A percentile compares a stretch with the other conserved stretches of the same genome.
phyloP scores from a whole-genome alignment of 2,888 invertebrate species.

The Podabrus alpinus region DNA sequence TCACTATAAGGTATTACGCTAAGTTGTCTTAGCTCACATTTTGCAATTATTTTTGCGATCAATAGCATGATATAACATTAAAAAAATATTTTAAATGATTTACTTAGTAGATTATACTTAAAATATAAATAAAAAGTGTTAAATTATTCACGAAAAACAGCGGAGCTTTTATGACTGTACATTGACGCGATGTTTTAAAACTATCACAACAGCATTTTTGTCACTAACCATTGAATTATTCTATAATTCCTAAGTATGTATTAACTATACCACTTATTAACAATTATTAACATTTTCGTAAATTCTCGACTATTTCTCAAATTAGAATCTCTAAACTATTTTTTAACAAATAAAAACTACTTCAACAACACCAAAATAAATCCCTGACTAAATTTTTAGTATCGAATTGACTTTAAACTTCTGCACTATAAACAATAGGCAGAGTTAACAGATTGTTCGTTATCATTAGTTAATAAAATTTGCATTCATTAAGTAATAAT shows the following conservation, averaged over 20 bases:
- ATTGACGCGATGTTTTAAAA: conserved; percentile 26
- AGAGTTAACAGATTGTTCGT: conserved; percentile 22
- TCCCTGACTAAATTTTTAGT: conserved; percentile 44
- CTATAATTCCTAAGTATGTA: conserved; percentile 19
- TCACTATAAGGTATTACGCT: conserved; percentile 45
- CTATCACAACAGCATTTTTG: conserved; percentile 30
- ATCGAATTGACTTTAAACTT: conserved; percentile 46
- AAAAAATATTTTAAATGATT: conserved; percentile 1
- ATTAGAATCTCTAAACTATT: conserved; percentile 29
- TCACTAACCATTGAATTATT: conserved; percentile 32
- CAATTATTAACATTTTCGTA: conserved; percentile 33
- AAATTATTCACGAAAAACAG: neutral
- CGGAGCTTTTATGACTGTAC: conserved; percentile 1
- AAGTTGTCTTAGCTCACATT: conserved; percentile 43
- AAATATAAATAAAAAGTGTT: neutral
- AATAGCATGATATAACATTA: conserved; percentile 3
- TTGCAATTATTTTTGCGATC: conserved; percentile 14
- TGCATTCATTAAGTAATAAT: conserved; percentile 21
- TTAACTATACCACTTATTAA: conserved; percentile 29
- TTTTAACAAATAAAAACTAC: conserved; percentile 24
- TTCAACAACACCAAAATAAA: conserved; percentile 33
- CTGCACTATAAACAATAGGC: conserved; percentile 21
- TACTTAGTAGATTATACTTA: neutral
- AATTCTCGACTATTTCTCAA: conserved; percentile 28
- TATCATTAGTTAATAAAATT: conserved; percentile 16